These are phyloP conservation scores for Dorcus hopei DNA, from an alignment of 2,888 invertebrate genomes.

Conservation along the genomic window DNA sequence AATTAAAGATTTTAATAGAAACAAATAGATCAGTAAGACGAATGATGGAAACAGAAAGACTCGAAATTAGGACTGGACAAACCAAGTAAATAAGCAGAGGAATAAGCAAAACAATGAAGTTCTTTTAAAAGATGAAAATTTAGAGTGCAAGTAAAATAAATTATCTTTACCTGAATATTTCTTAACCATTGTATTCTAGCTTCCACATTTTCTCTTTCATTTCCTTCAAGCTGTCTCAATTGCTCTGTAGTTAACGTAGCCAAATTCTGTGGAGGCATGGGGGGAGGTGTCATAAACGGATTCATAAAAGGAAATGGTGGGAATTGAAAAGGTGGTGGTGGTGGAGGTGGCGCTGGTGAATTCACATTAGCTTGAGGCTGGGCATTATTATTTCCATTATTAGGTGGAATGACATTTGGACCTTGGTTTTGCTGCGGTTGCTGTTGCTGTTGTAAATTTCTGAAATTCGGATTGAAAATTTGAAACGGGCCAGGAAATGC, in stretches of 20 bases:
- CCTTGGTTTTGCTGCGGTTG: constrained; percentile 24
- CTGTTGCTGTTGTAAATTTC: constrained; percentile 28
- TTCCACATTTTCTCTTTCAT: constrained; percentile 81
- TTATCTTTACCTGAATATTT: constrained; percentile 57
- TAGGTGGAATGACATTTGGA: constrained; percentile 19
- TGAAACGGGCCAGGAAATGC: constrained; percentile 30
- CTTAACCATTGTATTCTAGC: constrained; percentile 79
- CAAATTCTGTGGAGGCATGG: constrained; percentile 73
- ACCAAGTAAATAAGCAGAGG: too few relatives aligned
- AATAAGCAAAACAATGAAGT: too few relatives aligned
- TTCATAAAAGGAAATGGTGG: constrained; percentile 54
- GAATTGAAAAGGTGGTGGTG: constrained; percentile 56
- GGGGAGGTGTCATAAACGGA: constrained; percentile 64
- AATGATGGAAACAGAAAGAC: neutral
- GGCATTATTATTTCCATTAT: constrained; percentile 19
- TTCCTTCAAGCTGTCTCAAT: constrained; percentile 84
- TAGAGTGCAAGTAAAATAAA: neutral
- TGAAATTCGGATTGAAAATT: constrained; percentile 34
- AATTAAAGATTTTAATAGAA: constrained; percentile 40
- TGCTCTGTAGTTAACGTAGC: constrained; percentile 78
- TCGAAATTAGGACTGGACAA: too few relatives aligned
- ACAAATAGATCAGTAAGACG: neutral
- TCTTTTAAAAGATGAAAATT: too few relatives aligned
- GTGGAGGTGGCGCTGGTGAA: constrained; percentile 27
- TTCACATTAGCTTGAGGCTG: constrained; percentile 7